Evolutionary conservation across 2,888 invertebrate genomes (phyloP).

Genomic region (Ormyrus nitidulus): DNA sequence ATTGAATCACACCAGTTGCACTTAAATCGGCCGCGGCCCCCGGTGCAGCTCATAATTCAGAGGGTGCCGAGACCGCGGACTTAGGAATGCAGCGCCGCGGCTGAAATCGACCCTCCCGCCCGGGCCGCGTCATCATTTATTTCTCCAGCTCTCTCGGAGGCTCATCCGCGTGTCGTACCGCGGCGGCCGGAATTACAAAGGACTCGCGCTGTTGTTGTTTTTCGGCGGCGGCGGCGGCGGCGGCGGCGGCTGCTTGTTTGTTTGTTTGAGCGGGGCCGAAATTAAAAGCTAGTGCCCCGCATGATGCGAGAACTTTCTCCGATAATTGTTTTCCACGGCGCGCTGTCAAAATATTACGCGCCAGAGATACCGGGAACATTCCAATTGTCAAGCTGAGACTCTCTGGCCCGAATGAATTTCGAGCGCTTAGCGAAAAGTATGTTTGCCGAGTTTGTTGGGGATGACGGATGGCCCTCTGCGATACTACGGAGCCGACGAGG

Average conservation of each 20-base stretch:
- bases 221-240: not conserved
- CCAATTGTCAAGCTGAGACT: too few relatives aligned
- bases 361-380: too few relatives aligned
- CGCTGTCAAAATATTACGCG: conserved; percentile 15
- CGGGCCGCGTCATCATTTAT: conserved; percentile 18
- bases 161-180: conserved; percentile 22
- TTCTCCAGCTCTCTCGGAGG: not conserved
- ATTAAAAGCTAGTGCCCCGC: conserved; percentile 47
- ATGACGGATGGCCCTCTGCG: too few relatives aligned
- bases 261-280: conserved; percentile 9
- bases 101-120: conserved; percentile 36
- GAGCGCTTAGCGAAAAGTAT: too few relatives aligned
- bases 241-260: not conserved
- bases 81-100: conserved; percentile 57
- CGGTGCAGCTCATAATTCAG: conserved; percentile 66
- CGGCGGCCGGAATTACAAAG: conserved; percentile 29
- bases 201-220: not conserved
- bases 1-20: conserved; percentile 61
- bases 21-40: conserved; percentile 65
- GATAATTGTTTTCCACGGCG: conserved; percentile 45
- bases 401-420: too few relatives aligned
- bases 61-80: conserved; percentile 44
- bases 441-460: too few relatives aligned
- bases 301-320: conserved; percentile 47
- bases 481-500: too few relatives aligned